Evolutionary conservation across 1,140 invertebrate species (phyloP).

Genomic region (Ridgeia piscesae): DNA sequence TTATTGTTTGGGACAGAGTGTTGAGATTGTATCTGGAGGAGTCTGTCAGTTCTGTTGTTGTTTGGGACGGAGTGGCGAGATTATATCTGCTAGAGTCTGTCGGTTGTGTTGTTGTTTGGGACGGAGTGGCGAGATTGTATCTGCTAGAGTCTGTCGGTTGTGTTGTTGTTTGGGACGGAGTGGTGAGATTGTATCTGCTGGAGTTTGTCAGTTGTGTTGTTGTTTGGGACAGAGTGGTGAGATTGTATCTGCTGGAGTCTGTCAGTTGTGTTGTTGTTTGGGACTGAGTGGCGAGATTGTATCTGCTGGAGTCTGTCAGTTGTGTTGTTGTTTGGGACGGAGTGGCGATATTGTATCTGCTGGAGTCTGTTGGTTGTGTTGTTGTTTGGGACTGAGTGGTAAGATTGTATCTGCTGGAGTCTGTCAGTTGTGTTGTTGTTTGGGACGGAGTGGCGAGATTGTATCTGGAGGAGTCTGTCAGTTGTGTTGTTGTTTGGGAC

Average conservation of each 20-base stretch:
- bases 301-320: neutral
- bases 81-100: too few relatives aligned
- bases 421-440: neutral
- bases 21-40: neutral
- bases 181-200: neutral
- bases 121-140: neutral
- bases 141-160: too few relatives aligned
- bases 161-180: neutral
- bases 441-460: too few relatives aligned
- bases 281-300: too few relatives aligned
- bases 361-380: neutral
- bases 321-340: neutral
- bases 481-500: neutral
- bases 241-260: conserved; percentile 63
- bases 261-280: conserved; percentile 63
- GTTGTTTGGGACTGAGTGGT: neutral
- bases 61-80: neutral
- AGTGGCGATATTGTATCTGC: too few relatives aligned
- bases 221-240: too few relatives aligned
- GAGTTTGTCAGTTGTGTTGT: neutral
- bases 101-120: neutral
- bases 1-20: neutral
- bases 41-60: neutral
- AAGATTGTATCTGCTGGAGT: neutral
- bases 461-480: too few relatives aligned